phyloP scores from a whole-genome alignment of 2,888 invertebrate genomes.

The Heteropelma amictum region DNA sequence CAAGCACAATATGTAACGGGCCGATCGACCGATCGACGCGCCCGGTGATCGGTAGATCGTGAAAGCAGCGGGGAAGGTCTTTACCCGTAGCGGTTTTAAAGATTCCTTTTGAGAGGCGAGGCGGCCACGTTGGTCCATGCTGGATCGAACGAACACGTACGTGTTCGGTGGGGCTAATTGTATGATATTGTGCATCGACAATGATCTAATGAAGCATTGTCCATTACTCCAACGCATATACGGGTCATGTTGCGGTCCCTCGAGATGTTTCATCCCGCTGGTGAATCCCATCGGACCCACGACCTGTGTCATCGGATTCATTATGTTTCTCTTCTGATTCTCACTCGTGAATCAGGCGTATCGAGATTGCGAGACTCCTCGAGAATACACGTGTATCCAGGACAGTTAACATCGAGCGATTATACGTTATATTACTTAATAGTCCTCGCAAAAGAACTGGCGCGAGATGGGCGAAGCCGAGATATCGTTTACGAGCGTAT shows the following conservation, averaged over 20 bases:
- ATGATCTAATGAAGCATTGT: conserved; percentile 77
- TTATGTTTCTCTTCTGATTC: conserved; percentile 3
- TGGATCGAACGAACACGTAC: conserved; percentile 55
- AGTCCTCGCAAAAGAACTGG: background rate
- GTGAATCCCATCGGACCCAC: conserved; percentile 29
- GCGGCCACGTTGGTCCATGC: conserved; percentile 29
- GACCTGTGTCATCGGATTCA: conserved; percentile 46
- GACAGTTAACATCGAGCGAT: background rate
- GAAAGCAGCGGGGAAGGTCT: conserved; percentile 25
- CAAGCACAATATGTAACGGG: conserved; percentile 64
- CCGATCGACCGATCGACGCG: conserved; percentile 70
- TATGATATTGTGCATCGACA: conserved; percentile 75
- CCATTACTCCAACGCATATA: conserved; percentile 59
- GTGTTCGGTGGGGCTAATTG: conserved; percentile 72
- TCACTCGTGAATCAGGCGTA: background rate
- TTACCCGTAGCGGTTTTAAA: conserved; percentile 22
- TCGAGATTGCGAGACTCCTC: conserved; percentile 16
- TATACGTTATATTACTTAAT: conserved; percentile 36
- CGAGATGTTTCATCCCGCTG: too few species aligned
- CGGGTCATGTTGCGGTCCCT: conserved; percentile 47
- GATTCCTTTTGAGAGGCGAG: conserved; percentile 53
- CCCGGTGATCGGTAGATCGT: conserved; percentile 71
- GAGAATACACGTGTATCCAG: conserved; percentile 3
- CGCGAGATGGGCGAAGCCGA: background rate
- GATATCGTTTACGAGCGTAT: background rate